A percentile compares a stretch with the other conserved stretches of the same genome.
phyloP scores from a whole-genome alignment of 2,888 invertebrate genomes.

The Trichopoda pennipes region DNA sequence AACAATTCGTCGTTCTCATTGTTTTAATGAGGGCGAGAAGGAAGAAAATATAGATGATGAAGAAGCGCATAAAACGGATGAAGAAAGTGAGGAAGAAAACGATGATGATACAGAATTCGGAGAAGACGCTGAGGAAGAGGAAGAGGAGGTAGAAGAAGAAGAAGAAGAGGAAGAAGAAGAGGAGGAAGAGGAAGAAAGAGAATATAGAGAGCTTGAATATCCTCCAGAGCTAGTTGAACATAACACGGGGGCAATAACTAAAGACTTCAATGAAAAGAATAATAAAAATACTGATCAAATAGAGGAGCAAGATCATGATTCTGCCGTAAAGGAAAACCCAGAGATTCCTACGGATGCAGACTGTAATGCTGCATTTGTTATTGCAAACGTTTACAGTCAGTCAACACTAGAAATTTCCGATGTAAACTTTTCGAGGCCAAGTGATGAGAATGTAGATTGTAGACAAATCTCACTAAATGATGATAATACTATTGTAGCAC shows the following conservation, averaged over 20 bases:
- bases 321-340: conserved; percentile 3
- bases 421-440: neutral
- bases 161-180: conserved; percentile 61
- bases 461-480: neutral
- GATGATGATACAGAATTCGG: conserved; percentile 31
- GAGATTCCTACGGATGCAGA: neutral
- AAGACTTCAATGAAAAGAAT: conserved; percentile 47
- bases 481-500: neutral
- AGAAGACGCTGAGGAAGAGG: conserved; percentile 59
- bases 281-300: neutral
- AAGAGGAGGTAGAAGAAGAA: conserved; percentile 53
- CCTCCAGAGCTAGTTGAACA: conserved; percentile 43
- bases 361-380: conserved; percentile 69
- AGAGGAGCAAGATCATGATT: conserved; percentile 38
- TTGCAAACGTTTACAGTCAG: conserved; percentile 74
- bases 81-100: conserved; percentile 25
- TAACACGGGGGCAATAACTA: conserved; percentile 29
- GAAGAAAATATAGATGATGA: conserved; percentile 35
- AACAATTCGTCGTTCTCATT: neutral
- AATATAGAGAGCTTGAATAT: conserved; percentile 62
- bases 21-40: neutral
- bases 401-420: conserved; percentile 18
- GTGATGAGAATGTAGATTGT: neutral
- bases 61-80: conserved; percentile 29
- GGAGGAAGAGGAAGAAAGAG: conserved; percentile 68